Evolutionary conservation across 2,113 vertebrate species (phyloP).

Genomic region (Rynchops niger): DNA sequence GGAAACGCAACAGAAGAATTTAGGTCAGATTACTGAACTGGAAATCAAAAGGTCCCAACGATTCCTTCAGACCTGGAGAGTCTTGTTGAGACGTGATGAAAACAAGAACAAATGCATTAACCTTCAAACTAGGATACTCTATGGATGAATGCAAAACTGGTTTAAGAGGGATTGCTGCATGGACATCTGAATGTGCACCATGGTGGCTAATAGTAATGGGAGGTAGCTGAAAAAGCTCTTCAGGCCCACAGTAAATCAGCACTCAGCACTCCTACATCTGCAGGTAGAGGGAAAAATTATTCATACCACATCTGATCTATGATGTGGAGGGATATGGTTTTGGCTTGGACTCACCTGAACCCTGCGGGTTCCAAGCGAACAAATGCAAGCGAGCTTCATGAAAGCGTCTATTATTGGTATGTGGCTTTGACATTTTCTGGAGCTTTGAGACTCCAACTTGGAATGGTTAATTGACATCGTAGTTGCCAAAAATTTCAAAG

Average conservation of each 20-base stretch:
- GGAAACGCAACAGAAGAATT: conserved; percentile 22
- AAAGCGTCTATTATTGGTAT: conserved; percentile 11
- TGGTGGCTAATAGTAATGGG: not conserved
- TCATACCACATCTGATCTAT: not conserved
- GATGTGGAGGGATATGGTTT: not conserved
- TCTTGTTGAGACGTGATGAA: not conserved
- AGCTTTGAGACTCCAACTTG: not conserved
- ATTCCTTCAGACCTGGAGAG: not conserved
- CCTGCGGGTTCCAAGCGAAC: not conserved
- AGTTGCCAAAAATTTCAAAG: conserved; percentile 23
- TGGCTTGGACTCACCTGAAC: conserved; percentile 40
- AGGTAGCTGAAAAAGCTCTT: not conserved
- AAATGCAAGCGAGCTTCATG: conserved; percentile 20
- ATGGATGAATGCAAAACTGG: not conserved
- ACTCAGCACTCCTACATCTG: not conserved
- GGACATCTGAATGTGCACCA: not conserved
- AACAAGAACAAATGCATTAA: not conserved
- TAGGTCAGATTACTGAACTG: conserved; percentile 5
- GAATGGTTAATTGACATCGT: not conserved
- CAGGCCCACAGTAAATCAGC: not conserved
- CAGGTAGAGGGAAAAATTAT: not conserved
- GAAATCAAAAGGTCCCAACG: not conserved
- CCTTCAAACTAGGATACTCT: not conserved
- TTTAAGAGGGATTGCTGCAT: not conserved
- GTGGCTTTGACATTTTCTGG: conserved; percentile 11